Base-by-base conservation (phyloP, 2,888 invertebrate genomes). In the Oscheius sp. region DNA sequence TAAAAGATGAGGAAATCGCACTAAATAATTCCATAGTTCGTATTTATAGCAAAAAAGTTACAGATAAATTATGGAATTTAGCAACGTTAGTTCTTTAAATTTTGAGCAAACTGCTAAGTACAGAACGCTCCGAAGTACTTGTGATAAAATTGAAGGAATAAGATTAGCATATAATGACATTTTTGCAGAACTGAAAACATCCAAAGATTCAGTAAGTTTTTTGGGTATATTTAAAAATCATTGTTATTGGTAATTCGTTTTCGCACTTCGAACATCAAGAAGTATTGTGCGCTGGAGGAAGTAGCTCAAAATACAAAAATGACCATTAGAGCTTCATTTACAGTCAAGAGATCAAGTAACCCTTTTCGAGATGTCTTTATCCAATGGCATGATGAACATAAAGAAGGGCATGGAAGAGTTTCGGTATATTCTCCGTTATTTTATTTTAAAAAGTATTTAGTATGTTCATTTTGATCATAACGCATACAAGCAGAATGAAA, bases 21-120 rank as follows among this genome's bases (percentile, higher is more conserved):
- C 17, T 55, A 5, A 55, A 55, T 23, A 55, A 55, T 17, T 55
- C 55, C 10, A 4, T 55, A 20, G n/a, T 33, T 17, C 55, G 55
- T 4, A 2, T 55, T 3, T 55, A 55, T n/a, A 34, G 55, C 33
- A 55, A 55, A 55, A 55, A 55, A 2, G 6, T 25, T 12, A 23
- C 34, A 6, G 34, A 55, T 3, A 15, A 15, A 20, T 55, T 55
- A 17, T 17, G 34, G 23, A 34, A 55, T n/a, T 34, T 55, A 10
- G 34, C 34, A n/a, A 37, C 17, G 55, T 55, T 1, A 20, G 20
- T 20, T 10, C 20, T 48, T 15, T 48, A 48, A 48, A 4, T 17
- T 55, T 17, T 34, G n/a, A 3, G 42, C 20, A 3, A 42, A 3
- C 20, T 3, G 12, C 12, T 3, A 42, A 42, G n/a, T 55, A 34